phyloP scores from a whole-genome alignment of 2,888 invertebrate genomes.

The Chrysolina americana region DNA sequence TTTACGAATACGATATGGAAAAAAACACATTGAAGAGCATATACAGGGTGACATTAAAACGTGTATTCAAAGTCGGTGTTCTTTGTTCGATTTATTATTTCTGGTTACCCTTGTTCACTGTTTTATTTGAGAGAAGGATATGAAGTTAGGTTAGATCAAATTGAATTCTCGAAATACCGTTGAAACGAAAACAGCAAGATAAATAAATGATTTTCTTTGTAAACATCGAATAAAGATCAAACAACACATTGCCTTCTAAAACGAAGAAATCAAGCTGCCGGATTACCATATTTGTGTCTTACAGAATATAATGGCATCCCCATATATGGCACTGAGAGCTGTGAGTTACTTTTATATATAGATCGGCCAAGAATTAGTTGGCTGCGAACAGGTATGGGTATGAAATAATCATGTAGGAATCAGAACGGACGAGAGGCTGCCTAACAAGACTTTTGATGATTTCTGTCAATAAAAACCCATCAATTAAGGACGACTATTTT shows the following conservation, averaged over 20 bases:
- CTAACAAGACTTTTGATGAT: conserved; percentile 61
- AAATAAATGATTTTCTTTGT: too few relatives aligned
- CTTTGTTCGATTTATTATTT: too few relatives aligned
- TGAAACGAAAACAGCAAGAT: too few relatives aligned
- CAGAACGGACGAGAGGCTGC: conserved; percentile 33
- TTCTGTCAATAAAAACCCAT: conserved; percentile 62
- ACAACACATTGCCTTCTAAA: neutral
- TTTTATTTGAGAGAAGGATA: too few relatives aligned
- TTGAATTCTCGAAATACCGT: too few relatives aligned
- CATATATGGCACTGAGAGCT: conserved; percentile 35
- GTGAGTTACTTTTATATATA: conserved; percentile 39
- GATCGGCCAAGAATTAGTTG: conserved; percentile 42
- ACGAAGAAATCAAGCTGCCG: neutral
- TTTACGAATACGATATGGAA: too few relatives aligned
- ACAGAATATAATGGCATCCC: conserved; percentile 39
- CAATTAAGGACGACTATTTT: conserved; percentile 63
- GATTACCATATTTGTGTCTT: conserved; percentile 35
- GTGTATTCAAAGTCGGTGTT: too few relatives aligned
- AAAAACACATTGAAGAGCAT: too few relatives aligned
- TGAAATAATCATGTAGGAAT: conserved; percentile 46
- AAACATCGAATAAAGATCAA: neutral
- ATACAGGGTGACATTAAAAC: too few relatives aligned
- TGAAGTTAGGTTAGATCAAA: too few relatives aligned
- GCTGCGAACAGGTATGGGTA: conserved; percentile 38
- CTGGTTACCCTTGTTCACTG: too few relatives aligned